Conservation (phyloP, 2,113 vertebrate species). For the Rhagologus leucostigma region DNA sequence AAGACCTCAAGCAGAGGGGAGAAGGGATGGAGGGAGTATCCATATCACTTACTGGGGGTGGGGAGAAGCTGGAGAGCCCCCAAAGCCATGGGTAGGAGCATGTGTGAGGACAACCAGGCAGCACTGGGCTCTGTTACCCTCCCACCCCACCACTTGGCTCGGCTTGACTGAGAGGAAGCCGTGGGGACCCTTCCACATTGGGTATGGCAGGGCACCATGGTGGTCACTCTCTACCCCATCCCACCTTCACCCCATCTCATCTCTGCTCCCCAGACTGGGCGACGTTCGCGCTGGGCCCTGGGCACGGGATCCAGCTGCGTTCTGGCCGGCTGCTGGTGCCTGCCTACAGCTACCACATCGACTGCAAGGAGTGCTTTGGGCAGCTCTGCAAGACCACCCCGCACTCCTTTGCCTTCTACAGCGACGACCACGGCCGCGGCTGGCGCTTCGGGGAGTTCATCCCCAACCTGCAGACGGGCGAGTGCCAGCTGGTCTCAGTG, state of each 20-base stretch:
- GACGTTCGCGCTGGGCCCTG: slow-evolving; percentile 89
- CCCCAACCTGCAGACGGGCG: slow-evolving; percentile 82
- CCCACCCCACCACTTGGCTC: not conserved
- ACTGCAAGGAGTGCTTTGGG: slow-evolving; percentile 87
- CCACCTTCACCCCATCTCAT: not conserved
- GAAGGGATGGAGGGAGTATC: too few relatives aligned
- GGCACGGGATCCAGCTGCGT: slow-evolving; percentile 89
- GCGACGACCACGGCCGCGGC: slow-evolving; percentile 84
- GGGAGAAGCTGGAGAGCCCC: not conserved
- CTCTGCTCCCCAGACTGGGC: slow-evolving; percentile 83
- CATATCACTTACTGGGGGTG: accelerated
- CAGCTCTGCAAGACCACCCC: slow-evolving; percentile 85
- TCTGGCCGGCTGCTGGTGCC: slow-evolving; percentile 89
- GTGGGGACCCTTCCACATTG: accelerated
- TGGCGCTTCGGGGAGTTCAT: slow-evolving; percentile 85
- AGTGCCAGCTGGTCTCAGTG: slow-evolving; percentile 91
- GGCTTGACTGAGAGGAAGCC: not conserved
- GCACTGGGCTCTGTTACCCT: not conserved
- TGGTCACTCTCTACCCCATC: not conserved
- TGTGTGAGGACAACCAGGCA: not conserved
- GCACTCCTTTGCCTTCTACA: slow-evolving; percentile 88
- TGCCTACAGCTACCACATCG: slow-evolving; percentile 89
- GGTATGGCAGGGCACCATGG: not conserved
- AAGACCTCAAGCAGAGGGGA: not conserved
- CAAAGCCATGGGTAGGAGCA: not conserved